These are phyloP conservation scores for Sapayoa aenigma DNA, from an alignment of 2,113 vertebrate species.

Conservation along the genomic window DNA sequence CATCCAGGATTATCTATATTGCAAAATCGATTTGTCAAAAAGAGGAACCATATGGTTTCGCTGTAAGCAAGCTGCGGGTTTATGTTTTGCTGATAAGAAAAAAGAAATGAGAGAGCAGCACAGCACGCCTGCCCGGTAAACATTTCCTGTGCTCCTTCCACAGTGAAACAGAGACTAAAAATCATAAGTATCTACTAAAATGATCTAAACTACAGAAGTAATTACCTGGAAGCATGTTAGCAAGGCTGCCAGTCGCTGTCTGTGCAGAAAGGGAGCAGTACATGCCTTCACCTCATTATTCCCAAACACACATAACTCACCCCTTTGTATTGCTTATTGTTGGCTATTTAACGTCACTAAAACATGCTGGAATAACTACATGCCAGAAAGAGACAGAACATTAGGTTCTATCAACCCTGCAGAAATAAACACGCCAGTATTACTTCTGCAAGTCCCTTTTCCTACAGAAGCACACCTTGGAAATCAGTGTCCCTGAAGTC, in stretches of 20 bases:
- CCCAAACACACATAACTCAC: neutral
- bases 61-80: neutral
- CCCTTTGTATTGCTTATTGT: neutral
- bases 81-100: neutral
- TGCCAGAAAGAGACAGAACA: neutral
- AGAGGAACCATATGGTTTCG: neutral
- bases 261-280: neutral
- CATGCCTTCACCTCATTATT: neutral
- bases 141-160: neutral
- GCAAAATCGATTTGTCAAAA: neutral
- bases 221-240: neutral
- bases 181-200: neutral
- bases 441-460: neutral
- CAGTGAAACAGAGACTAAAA: neutral
- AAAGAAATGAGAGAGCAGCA: neutral
- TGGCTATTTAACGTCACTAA: neutral
- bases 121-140: neutral
- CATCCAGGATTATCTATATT: neutral
- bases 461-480: neutral
- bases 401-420: neutral
- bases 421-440: neutral
- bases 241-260: neutral
- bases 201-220: neutral
- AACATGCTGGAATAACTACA: neutral
- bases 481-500: neutral